phyloP scores from a whole-genome alignment of 2,113 vertebrate genomes.

The Neotragus moschatus region DNA sequence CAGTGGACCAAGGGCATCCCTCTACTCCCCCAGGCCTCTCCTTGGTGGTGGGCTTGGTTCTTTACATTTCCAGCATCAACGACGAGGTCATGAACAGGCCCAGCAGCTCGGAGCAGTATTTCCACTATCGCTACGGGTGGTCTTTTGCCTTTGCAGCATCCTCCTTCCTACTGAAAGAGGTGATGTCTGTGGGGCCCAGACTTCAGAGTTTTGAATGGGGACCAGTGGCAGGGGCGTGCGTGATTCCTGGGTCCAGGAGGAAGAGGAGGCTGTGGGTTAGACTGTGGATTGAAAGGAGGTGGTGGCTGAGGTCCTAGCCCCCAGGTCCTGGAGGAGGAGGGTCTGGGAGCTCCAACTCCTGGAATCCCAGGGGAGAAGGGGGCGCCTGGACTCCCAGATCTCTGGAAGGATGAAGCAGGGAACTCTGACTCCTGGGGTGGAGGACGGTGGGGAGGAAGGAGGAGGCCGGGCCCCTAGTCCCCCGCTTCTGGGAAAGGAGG shows the following conservation, averaged over 20 bases:
- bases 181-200: slow-evolving; percentile 34
- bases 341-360: no score
- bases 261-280: not conserved
- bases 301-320: not conserved
- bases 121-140: slow-evolving; percentile 94
- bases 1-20: not conserved
- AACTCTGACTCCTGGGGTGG: no score
- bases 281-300: not conserved
- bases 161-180: slow-evolving; percentile 95
- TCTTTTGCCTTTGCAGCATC: slow-evolving; percentile 95
- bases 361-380: not conserved
- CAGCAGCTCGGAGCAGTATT: slow-evolving; percentile 92
- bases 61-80: slow-evolving; percentile 96
- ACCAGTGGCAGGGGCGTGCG: not conserved
- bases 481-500: not conserved
- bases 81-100: slow-evolving; percentile 96
- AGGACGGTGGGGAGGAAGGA: not conserved
- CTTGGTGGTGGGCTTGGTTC: slow-evolving; percentile 91
- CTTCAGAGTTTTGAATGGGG: not conserved
- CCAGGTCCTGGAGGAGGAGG: not conserved
- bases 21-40: slow-evolving; percentile 85
- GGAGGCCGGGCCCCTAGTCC: not conserved
- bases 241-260: not conserved
- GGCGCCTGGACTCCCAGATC: no score
- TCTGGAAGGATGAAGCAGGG: not conserved